A percentile compares a stretch with the other conserved stretches of the same genome.
Evolutionary conservation across 1,140 invertebrate genomes (phyloP).

Genomic region (Aphidius gifuensis): DNA sequence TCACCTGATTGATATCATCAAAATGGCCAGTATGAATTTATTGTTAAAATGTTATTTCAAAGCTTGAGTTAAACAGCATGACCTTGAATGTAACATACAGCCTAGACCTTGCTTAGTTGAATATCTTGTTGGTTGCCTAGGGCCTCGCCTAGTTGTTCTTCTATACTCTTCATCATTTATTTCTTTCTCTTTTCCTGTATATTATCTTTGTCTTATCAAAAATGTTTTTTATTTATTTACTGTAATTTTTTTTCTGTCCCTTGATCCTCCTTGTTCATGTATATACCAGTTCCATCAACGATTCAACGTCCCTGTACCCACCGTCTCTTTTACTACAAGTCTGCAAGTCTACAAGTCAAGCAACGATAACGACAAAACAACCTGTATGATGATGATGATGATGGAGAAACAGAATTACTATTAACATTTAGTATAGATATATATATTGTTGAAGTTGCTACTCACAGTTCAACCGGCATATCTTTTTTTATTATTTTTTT

Average conservation of each 20-base stretch:
- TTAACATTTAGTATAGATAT: no score
- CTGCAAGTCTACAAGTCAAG: no score
- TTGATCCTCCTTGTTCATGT: neutral
- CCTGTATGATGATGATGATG: no score
- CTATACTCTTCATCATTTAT: conserved; percentile 36
- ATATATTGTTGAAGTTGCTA: conserved; percentile 10
- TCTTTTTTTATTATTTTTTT: neutral
- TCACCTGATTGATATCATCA: neutral
- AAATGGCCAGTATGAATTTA: neutral
- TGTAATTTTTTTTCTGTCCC: conserved; percentile 6
- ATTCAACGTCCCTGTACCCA: no score
- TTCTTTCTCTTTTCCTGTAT: neutral
- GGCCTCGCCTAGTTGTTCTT: conserved; percentile 21
- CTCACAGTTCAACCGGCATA: conserved; percentile 32
- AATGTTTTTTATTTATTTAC: neutral
- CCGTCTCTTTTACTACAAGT: no score
- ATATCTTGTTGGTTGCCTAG: neutral
- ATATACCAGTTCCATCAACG: no score
- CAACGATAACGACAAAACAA: no score
- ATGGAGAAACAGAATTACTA: no score
- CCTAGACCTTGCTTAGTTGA: conserved; percentile 41
- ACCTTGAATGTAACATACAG: conserved; percentile 41
- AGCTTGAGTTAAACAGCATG: conserved; percentile 14
- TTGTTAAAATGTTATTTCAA: no score
- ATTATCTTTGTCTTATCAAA: conserved; percentile 34